phyloP scores from a whole-genome alignment of 2,888 invertebrate species.

The Sthenelais limicola region DNA sequence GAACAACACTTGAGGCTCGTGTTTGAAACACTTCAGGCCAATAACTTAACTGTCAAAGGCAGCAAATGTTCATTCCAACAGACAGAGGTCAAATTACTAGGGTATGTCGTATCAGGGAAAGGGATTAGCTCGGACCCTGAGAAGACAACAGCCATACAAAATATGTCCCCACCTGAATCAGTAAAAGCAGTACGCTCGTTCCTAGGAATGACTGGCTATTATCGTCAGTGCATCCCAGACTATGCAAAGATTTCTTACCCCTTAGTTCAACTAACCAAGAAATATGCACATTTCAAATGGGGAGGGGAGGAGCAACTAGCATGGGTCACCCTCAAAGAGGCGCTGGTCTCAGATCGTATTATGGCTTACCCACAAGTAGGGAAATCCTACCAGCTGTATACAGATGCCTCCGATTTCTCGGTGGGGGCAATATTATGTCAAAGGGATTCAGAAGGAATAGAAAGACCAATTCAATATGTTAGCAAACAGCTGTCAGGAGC shows the following conservation, averaged over 20 bases:
- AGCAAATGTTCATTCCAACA: constrained; percentile 45
- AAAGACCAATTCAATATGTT: constrained; percentile 19
- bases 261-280: neutral
- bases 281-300: constrained; percentile 22
- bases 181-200: constrained; percentile 23
- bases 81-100: constrained; percentile 42
- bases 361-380: constrained; percentile 5
- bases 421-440: constrained; percentile 34
- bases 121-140: constrained; percentile 47
- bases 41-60: constrained; percentile 44
- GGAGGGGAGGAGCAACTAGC: neutral
- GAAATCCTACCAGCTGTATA: constrained; percentile 24
- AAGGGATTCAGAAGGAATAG: constrained; percentile 12
- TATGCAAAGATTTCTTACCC: constrained; percentile 38
- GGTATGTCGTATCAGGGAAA: constrained; percentile 36
- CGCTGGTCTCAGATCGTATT: constrained; percentile 14
- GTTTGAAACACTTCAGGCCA: constrained; percentile 34
- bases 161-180: constrained; percentile 23
- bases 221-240: constrained; percentile 26
- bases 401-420: constrained; percentile 13
- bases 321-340: constrained; percentile 16
- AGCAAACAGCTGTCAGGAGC: neutral
- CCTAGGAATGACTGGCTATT: constrained; percentile 40
- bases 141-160: constrained; percentile 41
- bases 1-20: constrained; percentile 38